Evolutionary conservation across 1,140 invertebrate genomes (phyloP), one percentile per base, ranked within the genome.

Genomic region (Tetramorium simillimum): DNA sequence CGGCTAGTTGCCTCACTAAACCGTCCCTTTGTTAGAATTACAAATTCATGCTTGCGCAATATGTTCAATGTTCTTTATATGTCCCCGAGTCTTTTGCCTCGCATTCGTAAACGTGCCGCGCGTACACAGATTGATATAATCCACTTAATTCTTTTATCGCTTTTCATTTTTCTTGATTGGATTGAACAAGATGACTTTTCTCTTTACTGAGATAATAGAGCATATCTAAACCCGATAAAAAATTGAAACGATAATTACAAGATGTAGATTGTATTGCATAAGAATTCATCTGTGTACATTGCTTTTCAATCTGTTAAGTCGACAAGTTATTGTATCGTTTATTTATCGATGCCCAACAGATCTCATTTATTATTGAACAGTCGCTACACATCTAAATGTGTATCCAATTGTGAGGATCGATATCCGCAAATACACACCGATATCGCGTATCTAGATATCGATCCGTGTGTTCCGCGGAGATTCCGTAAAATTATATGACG

Each of bases 1-100:
- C 24, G 69, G 69, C 53, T 60, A 73, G 80, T 73, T 84, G 69
- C 69, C 67, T 73, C 80, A 37, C 80, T 84, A 84, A 84, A 84
- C 53, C 56, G 69, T 62, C 24, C 69, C 80, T 84, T 73, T 84
- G 80, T 84, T 84, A 73, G 43, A 84, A 84, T 73, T 84, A 84
- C 53, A 60, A 84, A 73, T 84, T 84, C 69, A 84, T 73, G 53
- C 28, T 21, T 1, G 53, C 40, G 69, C 67, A 72, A 84, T 73
- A 67, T 73, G 80, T 84, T 62, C 80, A 84, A 84, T 84, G 14
- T 62, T 60, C 40, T 84, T 73, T 73, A 73, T 46, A 43, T n/a
- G 37, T 10, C 24, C 24, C 40, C 7, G 63, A 69, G 21, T 81
- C 14, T 53, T n/a, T 28, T 53, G 9, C 14, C n/a, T 16, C 4